These are phyloP conservation scores for Augochlorella aurata DNA, from an alignment of 2,888 invertebrate genomes.

Conservation along the genomic window DNA sequence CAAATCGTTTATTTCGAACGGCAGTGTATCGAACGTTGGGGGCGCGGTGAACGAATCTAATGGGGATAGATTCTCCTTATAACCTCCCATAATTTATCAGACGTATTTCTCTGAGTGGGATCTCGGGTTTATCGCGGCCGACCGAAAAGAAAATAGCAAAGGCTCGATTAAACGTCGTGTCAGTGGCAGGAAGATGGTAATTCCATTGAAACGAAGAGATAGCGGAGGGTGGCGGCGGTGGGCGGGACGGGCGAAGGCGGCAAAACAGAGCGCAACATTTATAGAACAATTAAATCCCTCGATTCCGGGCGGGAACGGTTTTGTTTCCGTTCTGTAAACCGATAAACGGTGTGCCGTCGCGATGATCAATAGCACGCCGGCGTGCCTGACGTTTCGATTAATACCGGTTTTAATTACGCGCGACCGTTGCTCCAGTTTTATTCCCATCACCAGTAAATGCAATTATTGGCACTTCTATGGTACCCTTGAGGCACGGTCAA, in stretches of 20 bases:
- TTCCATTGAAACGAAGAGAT: neutral
- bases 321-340: constrained; percentile 44
- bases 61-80: neutral
- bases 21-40: neutral
- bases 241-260: neutral
- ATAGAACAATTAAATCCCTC: constrained; percentile 47
- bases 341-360: constrained; percentile 50
- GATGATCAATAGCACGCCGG: constrained; percentile 44
- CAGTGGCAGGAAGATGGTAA: constrained; percentile 3
- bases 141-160: neutral
- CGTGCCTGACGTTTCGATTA: constrained; percentile 54
- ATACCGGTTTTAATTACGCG: constrained; percentile 56
- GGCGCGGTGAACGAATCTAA: neutral
- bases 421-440: constrained; percentile 43
- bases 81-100: neutral
- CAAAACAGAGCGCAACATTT: constrained; percentile 24
- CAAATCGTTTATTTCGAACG: no score
- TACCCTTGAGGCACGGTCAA: constrained; percentile 30
- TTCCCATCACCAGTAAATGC: constrained; percentile 43
- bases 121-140: neutral
- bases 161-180: constrained; percentile 15
- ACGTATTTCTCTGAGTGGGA: neutral
- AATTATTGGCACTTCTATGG: constrained; percentile 50
- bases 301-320: neutral
- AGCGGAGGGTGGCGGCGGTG: neutral